Percentiles rank a stretch among this genome's conserved stretches.
Evolutionary conservation across 2,113 vertebrate species (phyloP).

Genomic region (Hippopotamus amphibius): DNA sequence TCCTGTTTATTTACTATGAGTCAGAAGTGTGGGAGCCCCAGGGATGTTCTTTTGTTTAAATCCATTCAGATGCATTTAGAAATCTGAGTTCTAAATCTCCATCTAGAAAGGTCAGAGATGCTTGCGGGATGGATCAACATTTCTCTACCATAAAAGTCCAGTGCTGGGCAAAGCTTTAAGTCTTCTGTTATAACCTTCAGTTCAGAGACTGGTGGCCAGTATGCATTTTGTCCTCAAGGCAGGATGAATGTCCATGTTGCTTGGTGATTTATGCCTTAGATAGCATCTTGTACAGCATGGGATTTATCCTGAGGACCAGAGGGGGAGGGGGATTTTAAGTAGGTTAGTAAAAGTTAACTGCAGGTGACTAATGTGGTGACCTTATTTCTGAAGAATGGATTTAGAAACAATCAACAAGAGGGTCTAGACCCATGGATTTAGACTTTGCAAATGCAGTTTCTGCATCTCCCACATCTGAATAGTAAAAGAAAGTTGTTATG

Average conservation of each 20-base stretch:
- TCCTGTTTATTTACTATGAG: background rate
- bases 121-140: background rate
- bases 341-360: background rate
- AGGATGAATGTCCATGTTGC: background rate
- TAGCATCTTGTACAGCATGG: background rate
- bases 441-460: background rate
- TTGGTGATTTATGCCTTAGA: background rate
- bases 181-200: background rate
- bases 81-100: background rate
- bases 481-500: background rate
- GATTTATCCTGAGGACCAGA: background rate
- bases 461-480: background rate
- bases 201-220: background rate
- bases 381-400: background rate
- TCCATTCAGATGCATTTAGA: background rate
- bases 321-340: background rate
- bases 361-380: background rate
- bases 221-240: background rate
- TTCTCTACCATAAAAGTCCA: background rate
- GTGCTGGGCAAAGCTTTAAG: background rate
- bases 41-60: background rate
- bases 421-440: background rate
- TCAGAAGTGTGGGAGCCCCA: background rate
- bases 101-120: constrained; percentile 35
- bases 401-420: constrained; percentile 4